Conservation (phyloP, 2,888 invertebrate species). For the Melanotus villosus region DNA sequence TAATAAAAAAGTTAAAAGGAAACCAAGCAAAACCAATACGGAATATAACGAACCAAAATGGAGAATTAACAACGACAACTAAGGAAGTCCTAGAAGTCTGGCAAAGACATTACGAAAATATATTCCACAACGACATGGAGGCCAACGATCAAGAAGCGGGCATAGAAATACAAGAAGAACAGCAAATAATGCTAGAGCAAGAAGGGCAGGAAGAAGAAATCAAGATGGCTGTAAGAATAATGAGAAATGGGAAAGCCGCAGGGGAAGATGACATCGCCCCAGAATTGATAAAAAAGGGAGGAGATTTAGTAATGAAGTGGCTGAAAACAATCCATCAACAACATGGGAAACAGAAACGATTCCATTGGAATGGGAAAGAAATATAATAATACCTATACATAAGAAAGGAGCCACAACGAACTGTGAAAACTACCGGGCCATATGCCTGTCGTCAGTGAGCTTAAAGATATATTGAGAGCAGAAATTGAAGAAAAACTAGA, state of each 20-base stretch:
- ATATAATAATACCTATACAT: background rate
- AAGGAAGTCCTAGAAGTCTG: background rate
- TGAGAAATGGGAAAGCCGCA: constrained; percentile 5
- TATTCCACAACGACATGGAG: background rate
- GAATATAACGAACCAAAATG: too few relatives aligned
- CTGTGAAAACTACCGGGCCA: background rate
- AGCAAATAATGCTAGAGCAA: background rate
- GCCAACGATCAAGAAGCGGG: background rate
- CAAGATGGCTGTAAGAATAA: background rate
- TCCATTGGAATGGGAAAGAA: constrained; percentile 1
- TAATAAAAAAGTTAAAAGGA: too few relatives aligned
- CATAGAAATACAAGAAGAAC: background rate
- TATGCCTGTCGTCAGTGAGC: background rate
- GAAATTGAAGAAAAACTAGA: constrained; percentile 1
- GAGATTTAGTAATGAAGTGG: background rate
- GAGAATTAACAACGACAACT: background rate
- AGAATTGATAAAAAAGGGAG: background rate
- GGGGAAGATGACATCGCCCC: background rate
- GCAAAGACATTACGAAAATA: constrained; percentile 38
- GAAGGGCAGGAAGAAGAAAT: background rate
- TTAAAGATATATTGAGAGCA: background rate
- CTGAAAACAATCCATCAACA: background rate
- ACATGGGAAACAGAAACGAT: constrained; percentile 3
- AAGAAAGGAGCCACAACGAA: background rate
- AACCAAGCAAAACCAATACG: too few relatives aligned